phyloP scores from a whole-genome alignment of 2,797 vertebrate genomes.

The Pogoniulus pusillus region DNA sequence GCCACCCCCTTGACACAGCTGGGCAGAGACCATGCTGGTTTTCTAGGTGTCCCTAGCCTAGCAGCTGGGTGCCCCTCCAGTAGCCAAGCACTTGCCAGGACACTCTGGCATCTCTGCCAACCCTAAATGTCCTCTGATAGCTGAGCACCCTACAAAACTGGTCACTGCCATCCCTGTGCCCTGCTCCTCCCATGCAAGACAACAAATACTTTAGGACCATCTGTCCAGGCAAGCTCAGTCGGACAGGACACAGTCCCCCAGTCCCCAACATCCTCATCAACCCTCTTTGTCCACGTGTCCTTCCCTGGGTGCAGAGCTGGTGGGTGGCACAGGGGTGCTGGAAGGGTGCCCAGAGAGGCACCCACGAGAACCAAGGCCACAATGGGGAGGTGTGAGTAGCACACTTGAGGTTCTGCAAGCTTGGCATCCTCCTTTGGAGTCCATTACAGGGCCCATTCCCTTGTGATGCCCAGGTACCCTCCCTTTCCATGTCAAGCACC shows the following conservation, averaged over 20 bases:
- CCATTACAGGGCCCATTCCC: background rate
- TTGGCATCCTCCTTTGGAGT: background rate
- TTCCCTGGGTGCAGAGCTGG: background rate
- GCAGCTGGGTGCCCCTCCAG: rapidly evolving
- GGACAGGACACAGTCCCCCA: background rate
- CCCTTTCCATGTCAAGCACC: background rate
- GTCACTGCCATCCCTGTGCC: rapidly evolving
- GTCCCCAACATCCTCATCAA: background rate
- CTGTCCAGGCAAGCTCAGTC: background rate
- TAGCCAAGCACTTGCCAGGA: no score
- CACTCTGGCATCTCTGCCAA: background rate
- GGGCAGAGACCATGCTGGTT: rapidly evolving
- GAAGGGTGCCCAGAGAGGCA: background rate
- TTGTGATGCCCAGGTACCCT: rapidly evolving
- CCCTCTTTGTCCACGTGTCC: background rate
- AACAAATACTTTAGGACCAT: background rate
- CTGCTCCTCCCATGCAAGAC: background rate
- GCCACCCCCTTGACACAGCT: background rate
- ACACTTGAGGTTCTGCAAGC: background rate
- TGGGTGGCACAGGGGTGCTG: background rate
- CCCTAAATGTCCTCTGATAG: background rate
- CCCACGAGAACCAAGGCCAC: background rate
- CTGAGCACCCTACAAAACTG: background rate
- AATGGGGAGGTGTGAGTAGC: background rate
- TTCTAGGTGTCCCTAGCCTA: background rate